Evolutionary conservation across 2,888 invertebrate species (phyloP), one percentile per base, ranked within the genome.

Genomic region (Volucella inanis): DNA sequence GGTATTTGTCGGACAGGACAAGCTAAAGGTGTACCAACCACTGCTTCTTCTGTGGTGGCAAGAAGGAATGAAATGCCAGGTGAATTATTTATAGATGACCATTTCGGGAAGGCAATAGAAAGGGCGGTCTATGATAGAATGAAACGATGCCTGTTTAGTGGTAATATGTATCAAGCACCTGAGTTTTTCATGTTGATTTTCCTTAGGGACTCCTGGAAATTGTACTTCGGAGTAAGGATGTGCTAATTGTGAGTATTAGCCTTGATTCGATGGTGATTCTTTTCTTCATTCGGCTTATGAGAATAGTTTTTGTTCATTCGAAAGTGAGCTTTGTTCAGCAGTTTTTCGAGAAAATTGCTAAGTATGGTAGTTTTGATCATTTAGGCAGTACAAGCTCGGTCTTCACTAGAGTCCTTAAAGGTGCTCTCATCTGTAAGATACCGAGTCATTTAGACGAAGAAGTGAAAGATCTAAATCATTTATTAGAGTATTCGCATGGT

Each of bases 51-150:
- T 6, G 22, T 52, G 1, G 22, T 50, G n/a, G 54, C 14, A 38
- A 22, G 43, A 57, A 22, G 68, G 47, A 79, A 72, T 83, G 68
- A 78, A 78, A 78, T 67, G 55, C 67, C 83, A 67, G 83, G 72
- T 83, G 74, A 83, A 83, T 83, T 83, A 83, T 83, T 83, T 83
- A 83, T 72, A 68, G 79, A 74, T 57, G 55, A 49, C 67, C 72
- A 78, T 68, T 68, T 59, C 4, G 22, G 22, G 22, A 22, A 4
- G 22, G 45, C 2, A 10, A 15, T 45, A 4, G 65, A 47, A 65
- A 72, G 45, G 61, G 78, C 62, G 52, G 59, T n/a, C n/a, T 39
- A 38, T 61, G 9, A 55, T 38, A n/a, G 54, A 55, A 45, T 47
- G 38, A 18, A 54, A 61, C 57, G n/a, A 15, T 49, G 22, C 10